Evolutionary conservation across 2,888 invertebrate species (phyloP).

Genomic region (Agrochola macilenta): DNA sequence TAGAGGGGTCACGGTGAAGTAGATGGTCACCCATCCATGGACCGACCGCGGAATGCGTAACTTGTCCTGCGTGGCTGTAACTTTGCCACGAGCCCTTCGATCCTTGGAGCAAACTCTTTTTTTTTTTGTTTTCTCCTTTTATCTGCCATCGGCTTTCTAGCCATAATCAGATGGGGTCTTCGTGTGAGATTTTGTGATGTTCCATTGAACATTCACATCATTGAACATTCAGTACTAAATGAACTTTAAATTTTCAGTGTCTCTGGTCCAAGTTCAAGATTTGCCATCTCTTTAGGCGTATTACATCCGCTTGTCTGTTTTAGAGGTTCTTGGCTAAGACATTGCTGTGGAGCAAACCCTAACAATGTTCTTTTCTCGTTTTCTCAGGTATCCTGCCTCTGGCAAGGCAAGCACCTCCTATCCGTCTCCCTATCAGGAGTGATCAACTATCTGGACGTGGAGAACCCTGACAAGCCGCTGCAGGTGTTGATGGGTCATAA

Average conservation of each 20-base stretch:
- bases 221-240: no score
- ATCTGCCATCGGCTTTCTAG: no score
- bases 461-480: conserved; percentile 95
- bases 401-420: conserved; percentile 97
- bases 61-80: neutral
- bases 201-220: no score
- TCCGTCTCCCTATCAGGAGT: conserved; percentile 98
- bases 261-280: no score
- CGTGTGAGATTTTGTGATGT: no score
- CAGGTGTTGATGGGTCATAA: conserved; percentile 98
- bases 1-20: neutral
- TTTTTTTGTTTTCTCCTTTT: no score
- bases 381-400: conserved; percentile 96
- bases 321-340: no score
- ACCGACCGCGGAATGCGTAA: neutral
- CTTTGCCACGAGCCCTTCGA: neutral
- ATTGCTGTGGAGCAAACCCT: neutral
- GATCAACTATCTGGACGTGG: conserved; percentile 97
- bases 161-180: no score
- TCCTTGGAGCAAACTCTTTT: neutral
- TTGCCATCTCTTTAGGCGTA: no score
- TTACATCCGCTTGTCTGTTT: no score
- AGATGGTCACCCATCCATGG: neutral
- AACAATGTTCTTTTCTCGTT: neutral
- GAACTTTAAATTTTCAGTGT: no score